Evolutionary conservation across 2,888 invertebrate species (phyloP), one percentile per base, ranked within the genome.

Genomic region (Temnothorax ravouxi): DNA sequence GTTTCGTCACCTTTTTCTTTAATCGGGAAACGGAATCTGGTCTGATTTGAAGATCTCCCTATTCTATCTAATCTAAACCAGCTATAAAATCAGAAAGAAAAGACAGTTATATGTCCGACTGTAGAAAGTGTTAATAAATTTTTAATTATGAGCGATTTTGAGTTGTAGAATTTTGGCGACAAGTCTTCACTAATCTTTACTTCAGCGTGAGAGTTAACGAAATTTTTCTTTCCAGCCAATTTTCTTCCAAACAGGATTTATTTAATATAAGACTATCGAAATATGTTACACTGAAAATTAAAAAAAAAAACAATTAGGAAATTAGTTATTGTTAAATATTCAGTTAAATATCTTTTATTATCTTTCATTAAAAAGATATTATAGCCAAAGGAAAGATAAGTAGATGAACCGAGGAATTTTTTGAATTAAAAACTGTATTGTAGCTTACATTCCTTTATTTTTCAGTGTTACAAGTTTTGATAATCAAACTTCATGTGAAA

Each of bases 1-100:
- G 50, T 76, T 62, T 76, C 18, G 62, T 21, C 75, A 76, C 75
- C 79, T 66, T 62, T 76, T 21, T 15, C 54, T 29, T 47, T 9
- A 44, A 41, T 41, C 11, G 6, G 2, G 2, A 41, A 38, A 8
- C 47, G 21, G 13, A 3, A 50, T 64, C 11, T 34, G 34, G 34
- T 59, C 56, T n/a, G 25, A 21, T 56, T 18, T 2, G n/a, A 50
- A 62, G 15, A 61, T 61, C 47, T 34, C 4, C 29, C n/a, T 67
- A 50, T 47, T 64, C 3, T 41, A 9, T 15, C 2, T 29, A 18
- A 61, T 61, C 11, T 61, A 62, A 38, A 38, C n/a, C n/a, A 62
- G 5, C 38, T n/a, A 38, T n/a, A 29, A 29, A 3, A 61, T 61
- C 38, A n/a, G 38, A 62, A 38, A 62, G 59, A n/a, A 64, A 41